These are phyloP conservation scores for Hippocampus kuda DNA, from an alignment of 2,797 vertebrate species.

Conservation along the genomic window DNA sequence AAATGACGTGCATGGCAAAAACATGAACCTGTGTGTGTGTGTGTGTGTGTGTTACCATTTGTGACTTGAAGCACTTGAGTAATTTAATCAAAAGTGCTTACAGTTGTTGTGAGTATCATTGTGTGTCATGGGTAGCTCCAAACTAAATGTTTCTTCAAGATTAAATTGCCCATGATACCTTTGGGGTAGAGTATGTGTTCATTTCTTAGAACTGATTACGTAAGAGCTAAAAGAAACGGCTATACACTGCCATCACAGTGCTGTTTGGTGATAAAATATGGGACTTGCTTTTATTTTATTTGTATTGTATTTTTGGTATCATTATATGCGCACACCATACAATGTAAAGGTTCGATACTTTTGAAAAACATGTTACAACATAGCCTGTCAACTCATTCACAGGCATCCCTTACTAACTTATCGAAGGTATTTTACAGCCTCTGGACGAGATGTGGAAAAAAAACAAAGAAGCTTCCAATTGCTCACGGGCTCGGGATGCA, in stretches of 20 bases:
- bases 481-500: neutral
- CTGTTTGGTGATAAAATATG: neutral
- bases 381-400: neutral
- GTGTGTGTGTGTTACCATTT: neutral
- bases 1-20: neutral
- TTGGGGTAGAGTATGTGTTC: neutral
- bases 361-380: neutral
- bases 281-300: neutral
- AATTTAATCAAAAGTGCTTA: neutral
- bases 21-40: neutral
- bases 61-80: neutral
- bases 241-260: neutral
- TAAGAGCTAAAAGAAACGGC: neutral
- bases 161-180: constrained; percentile 1
- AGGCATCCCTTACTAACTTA: neutral
- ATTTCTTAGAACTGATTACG: neutral
- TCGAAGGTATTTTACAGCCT: neutral
- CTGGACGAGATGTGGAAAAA: neutral
- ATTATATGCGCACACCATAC: neutral
- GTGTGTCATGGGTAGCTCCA: neutral
- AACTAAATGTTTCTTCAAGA: neutral
- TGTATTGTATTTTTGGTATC: neutral
- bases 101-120: neutral
- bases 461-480: neutral
- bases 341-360: neutral